Base-by-base conservation (phyloP, 1,140 invertebrate species). In the Microvelia longipes region DNA sequence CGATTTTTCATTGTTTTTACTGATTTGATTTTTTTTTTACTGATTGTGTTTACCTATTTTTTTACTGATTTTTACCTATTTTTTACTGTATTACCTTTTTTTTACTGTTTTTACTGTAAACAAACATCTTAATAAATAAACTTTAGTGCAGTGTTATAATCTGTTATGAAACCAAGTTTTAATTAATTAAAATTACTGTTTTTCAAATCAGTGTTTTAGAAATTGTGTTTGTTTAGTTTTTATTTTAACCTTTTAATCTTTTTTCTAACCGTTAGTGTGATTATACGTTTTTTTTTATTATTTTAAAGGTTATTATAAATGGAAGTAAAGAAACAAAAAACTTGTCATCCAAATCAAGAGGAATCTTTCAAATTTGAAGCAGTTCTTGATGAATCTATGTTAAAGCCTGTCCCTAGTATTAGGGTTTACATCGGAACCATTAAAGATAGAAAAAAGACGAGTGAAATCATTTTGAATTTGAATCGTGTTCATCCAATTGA, bases 401-500 rank as follows among this genome's bases (percentile, higher is more conserved):
- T 65, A 2, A 28, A 69, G 28, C 24, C 29, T 29, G 28, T 71
- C 5, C 63, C 61, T 50, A 5, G 28, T 19, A 35, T 71, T 66
- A 2, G 72, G 13, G 71, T 74, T 24, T 72, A 66, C 64, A 71
- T 75, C 24, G 72, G 68, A 25, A 68, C 28, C 24, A 73, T 76
- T 27, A 30, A 65, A 5, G 68, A 76, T 67, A 73, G 66, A 25
- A 86, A 85, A 76, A 78, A 84, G 19, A 87, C 86, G n/a, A 87
- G 87, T 1, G 81, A 79, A 71, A 81, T 87, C 0, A 85, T 92
- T 27, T 71, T 81, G 29, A 77, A 82, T 64, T 75, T 89, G 29
- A 85, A 83, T 77, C 77, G 80, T 73, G 83, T 80, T 70, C 74
- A 82, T 71, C 85, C 82, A 19, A 78, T 91, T 28, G 82, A 83